Evolutionary conservation across 2,113 vertebrate species (phyloP).

Genomic region (Ursus arctos): DNA sequence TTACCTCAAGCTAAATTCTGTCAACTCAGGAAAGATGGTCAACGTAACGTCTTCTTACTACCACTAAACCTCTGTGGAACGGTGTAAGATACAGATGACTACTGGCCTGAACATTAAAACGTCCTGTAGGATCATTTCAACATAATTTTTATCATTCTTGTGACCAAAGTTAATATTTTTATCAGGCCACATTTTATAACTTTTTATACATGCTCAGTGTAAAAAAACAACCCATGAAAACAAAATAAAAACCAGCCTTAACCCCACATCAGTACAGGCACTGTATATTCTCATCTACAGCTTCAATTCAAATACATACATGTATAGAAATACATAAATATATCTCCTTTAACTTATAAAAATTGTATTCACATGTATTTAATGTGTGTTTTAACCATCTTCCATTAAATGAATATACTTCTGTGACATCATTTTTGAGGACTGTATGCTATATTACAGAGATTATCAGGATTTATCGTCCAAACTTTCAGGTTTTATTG

Average conservation of each 20-base stretch:
- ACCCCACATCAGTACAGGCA: neutral
- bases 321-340: neutral
- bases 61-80: neutral
- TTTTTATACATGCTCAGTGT: neutral
- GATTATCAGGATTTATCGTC: neutral
- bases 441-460: neutral
- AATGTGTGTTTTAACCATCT: neutral
- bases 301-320: neutral
- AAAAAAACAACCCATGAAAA: neutral
- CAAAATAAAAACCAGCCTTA: conserved; percentile 21
- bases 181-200: neutral
- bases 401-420: neutral
- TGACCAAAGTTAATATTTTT: neutral
- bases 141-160: neutral
- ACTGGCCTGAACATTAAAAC: neutral
- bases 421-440: neutral
- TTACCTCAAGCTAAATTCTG: neutral
- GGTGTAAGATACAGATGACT: neutral
- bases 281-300: neutral
- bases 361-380: neutral
- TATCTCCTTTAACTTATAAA: neutral
- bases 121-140: neutral
- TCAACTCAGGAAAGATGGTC: neutral
- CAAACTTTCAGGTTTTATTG: neutral
- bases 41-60: neutral